Conservation (phyloP, 1,140 invertebrate genomes). For the Daktulosphaira vitifoliae region DNA sequence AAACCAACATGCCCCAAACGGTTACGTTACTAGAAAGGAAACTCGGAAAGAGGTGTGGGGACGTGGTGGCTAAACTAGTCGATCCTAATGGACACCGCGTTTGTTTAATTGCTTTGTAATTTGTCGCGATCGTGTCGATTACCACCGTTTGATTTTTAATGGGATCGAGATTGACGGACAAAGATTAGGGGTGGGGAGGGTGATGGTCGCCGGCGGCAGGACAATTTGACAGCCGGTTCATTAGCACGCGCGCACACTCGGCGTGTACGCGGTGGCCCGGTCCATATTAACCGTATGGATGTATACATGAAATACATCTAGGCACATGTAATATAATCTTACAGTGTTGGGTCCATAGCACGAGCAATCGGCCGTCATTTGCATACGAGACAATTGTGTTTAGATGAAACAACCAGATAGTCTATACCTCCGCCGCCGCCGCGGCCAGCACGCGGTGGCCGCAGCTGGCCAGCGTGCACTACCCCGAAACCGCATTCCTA, state of each 20-base stretch:
- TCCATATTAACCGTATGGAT: background rate
- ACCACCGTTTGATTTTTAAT: background rate
- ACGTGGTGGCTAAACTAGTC: too few species aligned
- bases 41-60: too few species aligned
- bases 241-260: slow-evolving; percentile 11
- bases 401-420: background rate
- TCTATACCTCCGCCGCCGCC: background rate
- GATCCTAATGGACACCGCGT: too few species aligned
- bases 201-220: background rate
- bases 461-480: too few species aligned
- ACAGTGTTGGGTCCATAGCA: too few species aligned
- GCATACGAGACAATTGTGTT: slow-evolving; percentile 24
- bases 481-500: slow-evolving; percentile 28
- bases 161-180: background rate
- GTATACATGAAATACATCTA: background rate
- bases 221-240: slow-evolving; percentile 2
- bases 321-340: too few species aligned
- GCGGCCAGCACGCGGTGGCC: too few species aligned
- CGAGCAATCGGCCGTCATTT: background rate
- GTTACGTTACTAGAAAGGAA: too few species aligned
- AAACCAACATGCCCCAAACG: too few species aligned
- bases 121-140: slow-evolving; percentile 20
- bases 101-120: background rate
- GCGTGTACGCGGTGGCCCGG: background rate
- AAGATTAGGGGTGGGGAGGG: too few species aligned